phyloP scores from a whole-genome alignment of 2,888 invertebrate species.

The Eupithecia insigniata region DNA sequence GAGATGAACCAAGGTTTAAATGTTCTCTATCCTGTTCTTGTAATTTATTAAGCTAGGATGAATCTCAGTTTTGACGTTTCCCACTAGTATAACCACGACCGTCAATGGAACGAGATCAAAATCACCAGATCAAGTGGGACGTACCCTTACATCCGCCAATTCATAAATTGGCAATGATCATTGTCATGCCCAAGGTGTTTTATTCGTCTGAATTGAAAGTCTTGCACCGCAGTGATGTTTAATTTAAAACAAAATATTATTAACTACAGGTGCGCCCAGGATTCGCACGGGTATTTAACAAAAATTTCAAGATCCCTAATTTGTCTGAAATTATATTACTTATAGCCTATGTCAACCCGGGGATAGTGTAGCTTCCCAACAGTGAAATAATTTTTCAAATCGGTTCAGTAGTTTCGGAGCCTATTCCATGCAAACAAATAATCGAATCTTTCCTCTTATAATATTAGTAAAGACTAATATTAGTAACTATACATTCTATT shows the following conservation, averaged over 20 bases:
- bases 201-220: background rate
- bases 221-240: background rate
- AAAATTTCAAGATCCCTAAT: no score
- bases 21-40: background rate
- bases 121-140: background rate
- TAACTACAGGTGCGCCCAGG: no score
- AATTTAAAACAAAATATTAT: background rate
- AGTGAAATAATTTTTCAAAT: no score
- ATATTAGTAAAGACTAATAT: no score
- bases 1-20: background rate
- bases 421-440: no score
- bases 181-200: background rate
- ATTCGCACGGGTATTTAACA: no score
- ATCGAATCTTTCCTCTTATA: no score
- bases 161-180: conserved; percentile 11
- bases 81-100: background rate
- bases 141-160: conserved; percentile 11
- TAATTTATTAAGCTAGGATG: background rate
- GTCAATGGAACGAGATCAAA: background rate
- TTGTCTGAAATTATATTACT: no score
- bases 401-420: no score
- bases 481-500: no score
- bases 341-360: no score
- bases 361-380: no score
- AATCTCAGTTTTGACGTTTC: background rate